A percentile compares a stretch with the other conserved stretches of the same genome.
Conservation (phyloP, 2,113 vertebrate species). For the Saccopteryx leptura region DNA sequence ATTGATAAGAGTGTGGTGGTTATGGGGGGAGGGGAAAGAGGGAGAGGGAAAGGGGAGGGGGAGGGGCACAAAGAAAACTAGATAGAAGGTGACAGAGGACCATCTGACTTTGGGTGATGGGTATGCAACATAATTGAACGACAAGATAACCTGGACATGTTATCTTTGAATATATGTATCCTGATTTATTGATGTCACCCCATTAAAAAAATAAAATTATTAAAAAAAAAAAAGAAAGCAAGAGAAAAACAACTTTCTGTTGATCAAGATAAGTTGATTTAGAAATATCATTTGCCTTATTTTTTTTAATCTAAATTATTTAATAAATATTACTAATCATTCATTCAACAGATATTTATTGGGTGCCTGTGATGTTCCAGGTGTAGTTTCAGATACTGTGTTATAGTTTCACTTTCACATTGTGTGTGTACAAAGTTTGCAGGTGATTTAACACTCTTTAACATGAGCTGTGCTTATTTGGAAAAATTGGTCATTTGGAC, state of each 20-base stretch:
- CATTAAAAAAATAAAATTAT: no score
- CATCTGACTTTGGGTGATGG: no score
- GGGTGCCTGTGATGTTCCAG: background rate
- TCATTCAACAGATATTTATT: conserved; percentile 30
- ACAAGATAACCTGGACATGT: no score
- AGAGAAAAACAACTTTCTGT: conserved; percentile 42
- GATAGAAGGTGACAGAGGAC: no score
- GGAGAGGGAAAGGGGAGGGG: no score
- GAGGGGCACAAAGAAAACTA: no score
- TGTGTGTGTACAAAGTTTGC: conserved; percentile 9
- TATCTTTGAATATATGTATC: no score
- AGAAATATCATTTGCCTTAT: conserved; percentile 49
- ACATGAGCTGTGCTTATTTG: conserved; percentile 46
- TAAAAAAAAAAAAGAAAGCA: conserved; percentile 44
- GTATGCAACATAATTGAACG: no score
- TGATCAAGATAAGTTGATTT: conserved; percentile 38
- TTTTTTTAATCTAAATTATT: conserved; percentile 8
- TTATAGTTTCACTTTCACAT: conserved; percentile 8
- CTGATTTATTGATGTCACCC: no score
- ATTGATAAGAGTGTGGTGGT: no score
- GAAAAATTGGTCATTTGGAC: conserved; percentile 61
- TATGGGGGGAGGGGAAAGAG: no score
- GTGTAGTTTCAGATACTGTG: background rate
- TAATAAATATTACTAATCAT: background rate
- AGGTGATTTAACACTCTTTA: conserved; percentile 66